Percentiles rank a stretch among this genome's conserved stretches.
These are phyloP conservation scores for Brevimyrus niger DNA, from an alignment of 2,113 vertebrate genomes.

Conservation along the genomic window DNA sequence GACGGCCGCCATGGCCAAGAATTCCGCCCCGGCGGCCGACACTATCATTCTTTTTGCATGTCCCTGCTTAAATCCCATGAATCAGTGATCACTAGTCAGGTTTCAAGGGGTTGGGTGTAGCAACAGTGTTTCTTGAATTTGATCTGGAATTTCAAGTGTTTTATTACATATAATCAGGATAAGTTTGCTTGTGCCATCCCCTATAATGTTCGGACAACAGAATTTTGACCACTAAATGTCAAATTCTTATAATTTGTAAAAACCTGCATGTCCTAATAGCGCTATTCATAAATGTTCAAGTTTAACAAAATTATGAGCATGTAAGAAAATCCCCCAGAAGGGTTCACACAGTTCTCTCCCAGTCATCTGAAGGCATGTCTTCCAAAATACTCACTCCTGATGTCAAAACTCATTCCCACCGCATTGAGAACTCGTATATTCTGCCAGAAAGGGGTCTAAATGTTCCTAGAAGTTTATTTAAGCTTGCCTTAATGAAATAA, in stretches of 20 bases:
- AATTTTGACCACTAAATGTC: background rate
- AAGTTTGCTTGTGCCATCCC: background rate
- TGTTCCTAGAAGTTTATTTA: conserved; percentile 25
- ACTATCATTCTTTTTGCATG: background rate
- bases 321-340: conserved; percentile 27
- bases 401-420: conserved; percentile 36
- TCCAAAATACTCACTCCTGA: conserved; percentile 51
- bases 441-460: conserved; percentile 25
- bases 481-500: conserved; percentile 31
- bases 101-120: background rate
- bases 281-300: background rate
- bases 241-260: background rate
- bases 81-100: background rate
- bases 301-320: background rate
- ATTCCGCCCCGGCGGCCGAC: background rate
- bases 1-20: conserved; percentile 6
- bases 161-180: background rate
- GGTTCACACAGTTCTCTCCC: conserved; percentile 1
- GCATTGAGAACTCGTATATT: background rate
- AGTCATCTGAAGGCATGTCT: conserved; percentile 47
- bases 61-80: background rate
- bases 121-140: background rate
- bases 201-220: background rate
- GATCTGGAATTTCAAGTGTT: background rate
- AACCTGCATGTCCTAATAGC: background rate